These are phyloP conservation scores for Cetoscarus ocellatus DNA, from an alignment of 2,797 vertebrate genomes.

Conservation along the genomic window DNA sequence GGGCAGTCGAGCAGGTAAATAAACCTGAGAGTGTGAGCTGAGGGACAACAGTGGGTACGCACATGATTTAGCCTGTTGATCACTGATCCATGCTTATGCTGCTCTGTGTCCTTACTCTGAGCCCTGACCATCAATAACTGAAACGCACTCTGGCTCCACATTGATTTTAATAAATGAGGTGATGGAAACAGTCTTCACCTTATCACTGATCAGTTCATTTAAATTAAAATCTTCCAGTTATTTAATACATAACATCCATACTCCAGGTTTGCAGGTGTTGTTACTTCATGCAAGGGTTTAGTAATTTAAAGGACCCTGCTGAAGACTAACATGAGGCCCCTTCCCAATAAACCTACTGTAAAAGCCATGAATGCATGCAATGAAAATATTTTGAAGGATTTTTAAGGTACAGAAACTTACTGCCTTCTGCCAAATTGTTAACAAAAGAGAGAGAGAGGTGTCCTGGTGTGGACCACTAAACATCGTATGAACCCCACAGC, in stretches of 20 bases:
- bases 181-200: constrained; percentile 28
- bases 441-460: too few relatives aligned
- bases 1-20: constrained; percentile 73
- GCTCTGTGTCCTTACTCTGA: constrained; percentile 1
- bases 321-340: too few relatives aligned
- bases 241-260: constrained; percentile 19
- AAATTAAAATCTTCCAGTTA: constrained; percentile 20
- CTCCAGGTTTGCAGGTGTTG: constrained; percentile 1
- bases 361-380: too few relatives aligned
- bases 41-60: constrained; percentile 40
- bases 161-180: constrained; percentile 33
- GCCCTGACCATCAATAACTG: constrained; percentile 43
- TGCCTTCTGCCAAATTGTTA: too few relatives aligned
- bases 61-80: constrained; percentile 43
- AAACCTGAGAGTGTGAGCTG: constrained; percentile 62
- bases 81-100: constrained; percentile 21
- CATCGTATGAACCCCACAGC: too few relatives aligned
- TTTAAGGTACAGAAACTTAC: too few relatives aligned
- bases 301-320: too few relatives aligned
- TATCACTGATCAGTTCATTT: constrained; percentile 38
- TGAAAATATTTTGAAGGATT: too few relatives aligned
- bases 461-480: too few relatives aligned
- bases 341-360: too few relatives aligned
- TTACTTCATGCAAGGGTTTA: too few relatives aligned
- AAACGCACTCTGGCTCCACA: constrained; percentile 18